Base-by-base conservation (phyloP, 2,888 invertebrate species). In the Andrena praecox region DNA sequence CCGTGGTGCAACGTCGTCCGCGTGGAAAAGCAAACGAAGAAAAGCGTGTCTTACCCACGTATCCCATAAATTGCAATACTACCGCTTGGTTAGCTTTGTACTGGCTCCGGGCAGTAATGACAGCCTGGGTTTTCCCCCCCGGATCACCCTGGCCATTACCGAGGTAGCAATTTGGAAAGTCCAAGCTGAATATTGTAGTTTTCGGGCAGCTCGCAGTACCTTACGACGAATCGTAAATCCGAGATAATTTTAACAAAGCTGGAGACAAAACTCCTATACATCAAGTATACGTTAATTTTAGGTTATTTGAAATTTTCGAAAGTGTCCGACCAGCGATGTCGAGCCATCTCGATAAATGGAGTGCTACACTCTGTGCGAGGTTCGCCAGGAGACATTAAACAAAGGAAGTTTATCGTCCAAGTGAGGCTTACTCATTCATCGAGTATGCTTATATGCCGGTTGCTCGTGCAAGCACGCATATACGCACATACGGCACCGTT, bases 11-110 rank as follows among this genome's bases (percentile, higher is more conserved):
- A 87, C 77, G 78, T 75, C 82, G 69, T 86, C 79, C 87, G 80
- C 82, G 85, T 86, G 85, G 83, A 79, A 81, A 86, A 81, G 76
- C 81, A 80, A 74, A 81, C 77, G 87, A 80, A 87, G 86, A 85
- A 84, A 84, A 83, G 84, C 71, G 73, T 70, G 74, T 56, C 56
- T 56, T 24, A 31, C 20, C 5, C 8, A 10, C 6, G 10, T 29
- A 50, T 52, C 69, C 24, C n/a, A 48, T 20, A 35, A 63, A 62
- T 75, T 42, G 42, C 42, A 42, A 42, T 42, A 42, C 42, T 4
- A 42, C 42, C 42, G 42, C 42, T 42, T 42, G 42, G 42, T 42
- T 42, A 42, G 16, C 42, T 42, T 68, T 62, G 70, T 68, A 80
- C 74, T 62, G 56, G 42, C 54, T 66, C 12, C n/a, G n/a, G 63